Evolutionary conservation across 2,888 invertebrate genomes (phyloP), one percentile per base, ranked within the genome.

Genomic region (Odontomyia ornata): DNA sequence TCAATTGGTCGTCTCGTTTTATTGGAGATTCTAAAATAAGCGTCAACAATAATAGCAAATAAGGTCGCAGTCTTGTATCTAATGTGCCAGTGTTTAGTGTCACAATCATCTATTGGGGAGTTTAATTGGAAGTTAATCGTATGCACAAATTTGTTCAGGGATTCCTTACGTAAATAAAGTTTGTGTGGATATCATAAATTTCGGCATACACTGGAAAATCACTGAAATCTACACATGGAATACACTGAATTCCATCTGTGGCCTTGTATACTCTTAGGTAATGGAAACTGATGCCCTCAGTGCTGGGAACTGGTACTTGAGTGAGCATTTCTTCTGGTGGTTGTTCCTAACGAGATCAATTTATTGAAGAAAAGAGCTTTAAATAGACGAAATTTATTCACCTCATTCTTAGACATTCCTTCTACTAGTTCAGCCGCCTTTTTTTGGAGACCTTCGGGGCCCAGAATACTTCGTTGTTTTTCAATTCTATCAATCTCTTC

Each of bases 121-220:
- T 52, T 43, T 43, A 57, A 21, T 64, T 23, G 1, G 21, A 15
- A 46, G 18, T 13, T 71, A 7, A 9, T 18, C 1, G 4, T 0
- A 21, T 43, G 15, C 36, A 27, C 18, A 57, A 57, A n/a, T n/a
- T 64, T 27, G n/a, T n/a, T n/a, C n/a, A n/a, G n/a, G 5, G 15
- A 52, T 56, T 81, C 90, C 92, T 89, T 86, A 95, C 95, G 86
- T 94, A 93, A 80, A 95, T 91, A 85, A 96, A 96, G 86, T 93
- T 94, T 1, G 94, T 93, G 80, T 93, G 91, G 69, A 95, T 87
- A 84, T 94, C 91, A 86, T 95, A 94, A 71, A 95, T 88, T 80
- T 94, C 91, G 0, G 95, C 91, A 83, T 91, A 93, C 23, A 95
- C 87, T 0, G 95, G 95, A 62, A 95, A 85, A 67, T 91, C 87